Evolutionary conservation across 2,888 invertebrate genomes (phyloP).

Genomic region (Teinopalpus imperialis): DNA sequence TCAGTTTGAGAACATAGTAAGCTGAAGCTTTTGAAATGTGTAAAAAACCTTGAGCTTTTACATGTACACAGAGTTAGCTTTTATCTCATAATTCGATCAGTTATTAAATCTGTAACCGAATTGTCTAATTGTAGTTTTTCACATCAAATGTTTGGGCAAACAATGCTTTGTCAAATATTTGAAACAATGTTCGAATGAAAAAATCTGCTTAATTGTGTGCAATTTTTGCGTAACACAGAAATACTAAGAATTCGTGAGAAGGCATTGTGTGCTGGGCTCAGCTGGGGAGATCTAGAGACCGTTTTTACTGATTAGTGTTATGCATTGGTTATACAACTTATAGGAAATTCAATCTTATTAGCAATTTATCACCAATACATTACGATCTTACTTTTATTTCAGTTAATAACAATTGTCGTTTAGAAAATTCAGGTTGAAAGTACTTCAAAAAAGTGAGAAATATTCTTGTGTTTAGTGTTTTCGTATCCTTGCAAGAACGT

Average conservation of each 20-base stretch:
- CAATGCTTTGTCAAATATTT: slow-evolving; percentile 55
- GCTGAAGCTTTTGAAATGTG: no score
- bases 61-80: background rate
- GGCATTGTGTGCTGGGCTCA: slow-evolving; percentile 17
- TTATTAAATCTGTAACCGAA: slow-evolving; percentile 6
- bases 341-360: slow-evolving; percentile 1
- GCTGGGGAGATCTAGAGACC: slow-evolving; percentile 9
- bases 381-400: slow-evolving; percentile 4
- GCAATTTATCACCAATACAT: background rate
- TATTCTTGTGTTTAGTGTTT: slow-evolving; percentile 20
- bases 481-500: background rate
- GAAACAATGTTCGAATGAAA: slow-evolving; percentile 56
- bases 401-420: background rate
- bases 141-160: slow-evolving; percentile 31
- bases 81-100: background rate
- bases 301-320: slow-evolving; percentile 19
- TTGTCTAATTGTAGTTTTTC: slow-evolving; percentile 17
- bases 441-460: slow-evolving; percentile 11
- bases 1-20: no score
- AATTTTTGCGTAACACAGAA: slow-evolving; percentile 59
- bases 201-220: slow-evolving; percentile 57
- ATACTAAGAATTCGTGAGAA: slow-evolving; percentile 20
- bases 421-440: slow-evolving; percentile 13
- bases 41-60: slow-evolving; percentile 8
- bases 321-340: slow-evolving; percentile 19